These are phyloP conservation scores for Papilio gigon DNA, from an alignment of 2,888 invertebrate genomes.

Conservation along the genomic window DNA sequence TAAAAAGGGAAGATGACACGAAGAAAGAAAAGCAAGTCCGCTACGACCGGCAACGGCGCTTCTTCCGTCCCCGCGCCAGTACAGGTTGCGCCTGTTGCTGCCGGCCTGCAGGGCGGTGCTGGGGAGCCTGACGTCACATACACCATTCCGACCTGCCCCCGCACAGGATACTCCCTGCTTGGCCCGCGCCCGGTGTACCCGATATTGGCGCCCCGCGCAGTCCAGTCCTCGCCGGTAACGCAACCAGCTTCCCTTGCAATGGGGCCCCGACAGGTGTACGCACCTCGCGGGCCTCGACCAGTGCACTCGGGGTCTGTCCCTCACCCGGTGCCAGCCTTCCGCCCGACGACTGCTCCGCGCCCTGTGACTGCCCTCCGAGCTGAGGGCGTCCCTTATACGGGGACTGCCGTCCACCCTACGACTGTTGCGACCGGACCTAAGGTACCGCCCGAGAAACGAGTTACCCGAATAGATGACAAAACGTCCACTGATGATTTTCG, in stretches of 20 bases:
- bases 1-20: conserved; percentile 25
- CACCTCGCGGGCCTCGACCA: not conserved
- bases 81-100: not conserved
- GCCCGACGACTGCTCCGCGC: not conserved
- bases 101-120: not conserved
- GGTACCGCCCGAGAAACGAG: not conserved
- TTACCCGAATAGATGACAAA: not conserved
- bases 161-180: conserved; percentile 1
- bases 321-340: not conserved
- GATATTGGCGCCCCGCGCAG: not conserved
- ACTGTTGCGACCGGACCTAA: not conserved
- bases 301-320: not conserved
- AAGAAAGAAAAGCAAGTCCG: conserved; percentile 33
- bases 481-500: not conserved
- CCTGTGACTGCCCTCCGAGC: not conserved
- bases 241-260: not conserved
- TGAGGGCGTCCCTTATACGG: not conserved
- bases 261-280: not conserved
- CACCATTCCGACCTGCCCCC: conserved; percentile 5
- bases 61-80: not conserved
- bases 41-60: not conserved
- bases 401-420: not conserved
- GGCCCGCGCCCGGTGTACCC: conserved; percentile 13
- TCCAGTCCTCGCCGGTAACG: not conserved
- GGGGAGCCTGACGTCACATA: not conserved